A percentile compares a stretch with the other conserved stretches of the same genome.
Evolutionary conservation across 2,113 vertebrate genomes (phyloP).

Genomic region (Psephotus haematonotus): DNA sequence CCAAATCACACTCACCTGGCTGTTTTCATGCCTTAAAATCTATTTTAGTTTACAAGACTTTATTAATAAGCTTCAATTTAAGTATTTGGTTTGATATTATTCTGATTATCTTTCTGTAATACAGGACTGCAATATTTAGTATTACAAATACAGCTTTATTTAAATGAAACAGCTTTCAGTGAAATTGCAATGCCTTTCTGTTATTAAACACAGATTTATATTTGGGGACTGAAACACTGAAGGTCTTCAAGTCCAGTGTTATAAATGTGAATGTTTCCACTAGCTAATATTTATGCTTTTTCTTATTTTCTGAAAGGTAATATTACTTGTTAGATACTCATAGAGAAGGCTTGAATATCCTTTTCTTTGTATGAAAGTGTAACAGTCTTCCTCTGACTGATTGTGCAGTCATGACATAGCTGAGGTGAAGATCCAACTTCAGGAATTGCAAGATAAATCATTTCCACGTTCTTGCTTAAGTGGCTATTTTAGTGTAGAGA

Average conservation of each 20-base stretch:
- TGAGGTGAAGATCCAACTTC: slow-evolving; percentile 73
- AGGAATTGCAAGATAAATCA: slow-evolving; percentile 88
- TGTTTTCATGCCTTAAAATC: neutral
- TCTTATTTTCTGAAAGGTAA: slow-evolving; percentile 64
- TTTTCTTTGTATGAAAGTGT: slow-evolving; percentile 68
- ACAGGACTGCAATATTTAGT: neutral
- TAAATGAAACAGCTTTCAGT: neutral
- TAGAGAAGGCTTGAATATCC: slow-evolving; percentile 42
- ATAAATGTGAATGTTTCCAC: slow-evolving; percentile 40
- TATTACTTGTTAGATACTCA: slow-evolving; percentile 47
- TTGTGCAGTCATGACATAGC: slow-evolving; percentile 72
- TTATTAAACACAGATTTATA: slow-evolving; percentile 38
- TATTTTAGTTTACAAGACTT: neutral
- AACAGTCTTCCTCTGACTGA: slow-evolving; percentile 80
- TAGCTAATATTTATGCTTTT: slow-evolving; percentile 62
- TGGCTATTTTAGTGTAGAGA: slow-evolving; percentile 84
- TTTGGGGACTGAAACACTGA: neutral
- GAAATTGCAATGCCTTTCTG: slow-evolving; percentile 15
- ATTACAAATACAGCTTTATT: neutral
- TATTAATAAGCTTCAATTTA: neutral
- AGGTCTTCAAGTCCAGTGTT: slow-evolving; percentile 26
- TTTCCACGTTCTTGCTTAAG: slow-evolving; percentile 89
- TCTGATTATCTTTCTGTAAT: neutral
- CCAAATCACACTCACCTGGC: neutral
- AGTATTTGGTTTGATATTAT: neutral